Evolutionary conservation across 1,140 invertebrate species (phyloP), one percentile per base, ranked within the genome.

Genomic region (Nylanderia fulva): DNA sequence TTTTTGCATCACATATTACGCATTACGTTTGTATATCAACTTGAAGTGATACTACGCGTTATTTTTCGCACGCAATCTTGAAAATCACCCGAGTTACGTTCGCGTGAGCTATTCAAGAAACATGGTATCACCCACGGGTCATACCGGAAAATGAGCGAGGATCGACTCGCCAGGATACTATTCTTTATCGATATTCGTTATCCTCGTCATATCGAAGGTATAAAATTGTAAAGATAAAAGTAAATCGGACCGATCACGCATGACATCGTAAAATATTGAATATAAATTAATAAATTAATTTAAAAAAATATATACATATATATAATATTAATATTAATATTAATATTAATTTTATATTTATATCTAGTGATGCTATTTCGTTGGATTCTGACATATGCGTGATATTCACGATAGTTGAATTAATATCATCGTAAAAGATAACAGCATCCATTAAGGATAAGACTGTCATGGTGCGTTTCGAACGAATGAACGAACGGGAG

Each of bases 81-180:
- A 54, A 68, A 69, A 52, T 68, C 33, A 79, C 21, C 45, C 13
- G 63, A 54, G 27, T 64, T 33, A n/a, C 60, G 42, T 15, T 68
- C 61, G 29, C 45, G 21, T 33, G 48, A 69, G 63, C 33, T 15
- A 42, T 7, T 21, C 21, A 36, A 24, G n/a, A 21, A 71, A 80
- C 64, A 80, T 80, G 77, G 77, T 42, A 80, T 80, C 77, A 80
- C 77, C 77, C 77, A 52, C 64, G 45, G 61, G 45, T 72, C 27
- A 13, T 27, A 60, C 21, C 29, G 76, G 29, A 79, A 27, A 29
- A 58, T 68, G 33, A 52, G 45, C 63, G 64, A 48, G 45, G 45
- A 54, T 69, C 39, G 75, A 66, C 18, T 79, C 29, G 76, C 15
- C 61, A 33, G 29, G 29, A 76, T 39, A 33, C 8, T 39, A 33